Conservation (phyloP, 1,140 invertebrate species). For the Penaeus chinensis region DNA sequence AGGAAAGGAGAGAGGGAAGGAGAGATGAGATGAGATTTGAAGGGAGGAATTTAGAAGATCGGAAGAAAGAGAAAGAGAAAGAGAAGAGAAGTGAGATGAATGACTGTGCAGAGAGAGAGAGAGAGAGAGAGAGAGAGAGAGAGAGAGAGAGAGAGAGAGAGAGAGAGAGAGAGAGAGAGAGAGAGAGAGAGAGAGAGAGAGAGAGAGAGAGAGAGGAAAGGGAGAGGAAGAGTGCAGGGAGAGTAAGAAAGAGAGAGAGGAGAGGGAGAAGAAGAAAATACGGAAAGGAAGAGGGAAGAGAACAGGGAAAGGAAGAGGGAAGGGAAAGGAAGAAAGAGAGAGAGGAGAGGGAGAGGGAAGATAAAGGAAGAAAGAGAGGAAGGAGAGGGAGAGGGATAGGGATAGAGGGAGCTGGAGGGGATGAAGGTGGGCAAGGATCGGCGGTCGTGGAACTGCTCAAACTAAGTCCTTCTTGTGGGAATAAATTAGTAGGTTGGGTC, state of each 20-base stretch:
- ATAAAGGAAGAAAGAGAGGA: neutral
- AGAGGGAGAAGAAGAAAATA: neutral
- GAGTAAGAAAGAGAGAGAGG: neutral
- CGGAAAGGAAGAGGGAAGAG: neutral
- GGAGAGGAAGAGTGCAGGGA: neutral
- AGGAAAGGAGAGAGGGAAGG: neutral
- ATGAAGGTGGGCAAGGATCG: neutral
- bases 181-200: neutral
- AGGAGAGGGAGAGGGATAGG: neutral
- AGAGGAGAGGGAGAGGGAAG: neutral
- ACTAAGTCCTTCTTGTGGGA: no score
- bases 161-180: neutral
- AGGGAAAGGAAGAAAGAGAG: neutral
- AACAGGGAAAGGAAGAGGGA: neutral
- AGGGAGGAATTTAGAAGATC: neutral
- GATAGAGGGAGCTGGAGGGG: neutral
- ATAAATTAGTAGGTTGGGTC: no score
- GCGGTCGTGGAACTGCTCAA: no score
- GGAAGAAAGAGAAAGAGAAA: neutral
- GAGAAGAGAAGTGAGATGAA: neutral
- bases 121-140: neutral
- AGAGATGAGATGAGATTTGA: neutral
- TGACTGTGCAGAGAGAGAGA: neutral
- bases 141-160: slow-evolving; percentile 18
- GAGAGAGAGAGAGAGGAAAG: neutral